These are phyloP conservation scores for Phymanthus crucifer DNA, from an alignment of 92 coral and sea anemone genomes.

Conservation along the genomic window DNA sequence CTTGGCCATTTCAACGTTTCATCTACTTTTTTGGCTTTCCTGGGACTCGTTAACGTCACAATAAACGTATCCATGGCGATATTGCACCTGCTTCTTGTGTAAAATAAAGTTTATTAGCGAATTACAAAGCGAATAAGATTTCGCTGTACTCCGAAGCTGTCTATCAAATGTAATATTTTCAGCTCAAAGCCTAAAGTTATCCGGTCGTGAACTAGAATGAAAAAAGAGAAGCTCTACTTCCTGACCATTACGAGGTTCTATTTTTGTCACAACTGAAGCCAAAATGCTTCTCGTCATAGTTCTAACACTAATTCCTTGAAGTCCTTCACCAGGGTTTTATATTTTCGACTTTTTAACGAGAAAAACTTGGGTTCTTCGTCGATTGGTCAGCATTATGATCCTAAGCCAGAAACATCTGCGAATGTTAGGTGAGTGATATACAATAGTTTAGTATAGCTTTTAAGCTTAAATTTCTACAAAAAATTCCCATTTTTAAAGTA, in stretches of 20 bases:
- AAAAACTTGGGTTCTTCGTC: background rate
- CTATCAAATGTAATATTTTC: background rate
- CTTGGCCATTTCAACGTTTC: background rate
- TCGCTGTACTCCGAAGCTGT: slow-evolving; percentile 4
- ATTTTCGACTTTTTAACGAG: background rate
- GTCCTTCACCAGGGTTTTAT: background rate
- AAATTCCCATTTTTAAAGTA: background rate
- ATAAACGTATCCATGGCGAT: background rate
- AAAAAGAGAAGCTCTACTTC: background rate
- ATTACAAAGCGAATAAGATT: slow-evolving; percentile 3
- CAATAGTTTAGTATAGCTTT: background rate
- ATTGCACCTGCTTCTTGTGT: background rate
- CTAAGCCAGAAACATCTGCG: background rate
- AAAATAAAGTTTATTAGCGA: slow-evolving; percentile 13
- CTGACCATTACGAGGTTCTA: background rate
- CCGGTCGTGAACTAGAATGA: background rate
- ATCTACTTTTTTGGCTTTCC: background rate
- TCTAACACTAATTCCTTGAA: background rate
- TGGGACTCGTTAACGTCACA: slow-evolving; percentile 11
- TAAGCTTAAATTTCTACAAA: background rate
- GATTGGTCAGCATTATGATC: too few species aligned
- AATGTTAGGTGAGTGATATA: background rate
- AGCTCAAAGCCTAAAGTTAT: background rate
- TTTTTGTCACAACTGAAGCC: background rate
- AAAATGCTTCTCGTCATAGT: background rate